Evolutionary conservation across 1,140 invertebrate genomes (phyloP), one percentile per base, ranked within the genome.

Genomic region (Agrypnia vestita): DNA sequence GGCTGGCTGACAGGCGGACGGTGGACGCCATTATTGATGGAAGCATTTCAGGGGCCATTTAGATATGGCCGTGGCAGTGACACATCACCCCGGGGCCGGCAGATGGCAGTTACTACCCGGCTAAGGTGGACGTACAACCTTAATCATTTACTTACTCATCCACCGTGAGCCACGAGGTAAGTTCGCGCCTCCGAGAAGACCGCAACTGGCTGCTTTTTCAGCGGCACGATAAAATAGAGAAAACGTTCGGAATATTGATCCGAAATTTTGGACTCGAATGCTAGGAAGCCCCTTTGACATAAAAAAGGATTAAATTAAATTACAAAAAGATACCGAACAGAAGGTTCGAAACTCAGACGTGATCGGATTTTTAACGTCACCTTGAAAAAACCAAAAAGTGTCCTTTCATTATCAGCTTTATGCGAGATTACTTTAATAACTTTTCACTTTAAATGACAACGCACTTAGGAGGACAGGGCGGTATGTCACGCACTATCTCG

Each of bases 81-180:
- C 76, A 49, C 62, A 69, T 78, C 64, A 56, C 71, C 47, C 51
- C 71, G 49, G 46, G 11, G 44, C 11, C 35, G 76, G 51, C 71
- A 74, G 71, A 74, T 74, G 53, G 53, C 53, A 74, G 69, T 47
- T 67, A 46, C 62, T 67, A 15, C 25, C 86, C 84, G 84, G 46
- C 64, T 72, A 59, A 64, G 46, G 51, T 35, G 47, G 6, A 47
- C 61, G 61, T 13, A 71, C 13, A 73, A 84, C 83, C 84, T 85
- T 86, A 84, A 84, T 85, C 82, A 84, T 84, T 84, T 84, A 84
- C 84, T 86, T 21, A 85, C 85, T 85, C 83, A 85, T 86, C 85
- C 19, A 35, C 25, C 6, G 25, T 35, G 25, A 35, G 25, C 25
- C 6, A 6, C 6, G 25, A 35, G 25, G 25, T 35, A 35, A 1